phyloP scores from a whole-genome alignment of 1,140 invertebrate species.

The Heliconius eleuchia region DNA sequence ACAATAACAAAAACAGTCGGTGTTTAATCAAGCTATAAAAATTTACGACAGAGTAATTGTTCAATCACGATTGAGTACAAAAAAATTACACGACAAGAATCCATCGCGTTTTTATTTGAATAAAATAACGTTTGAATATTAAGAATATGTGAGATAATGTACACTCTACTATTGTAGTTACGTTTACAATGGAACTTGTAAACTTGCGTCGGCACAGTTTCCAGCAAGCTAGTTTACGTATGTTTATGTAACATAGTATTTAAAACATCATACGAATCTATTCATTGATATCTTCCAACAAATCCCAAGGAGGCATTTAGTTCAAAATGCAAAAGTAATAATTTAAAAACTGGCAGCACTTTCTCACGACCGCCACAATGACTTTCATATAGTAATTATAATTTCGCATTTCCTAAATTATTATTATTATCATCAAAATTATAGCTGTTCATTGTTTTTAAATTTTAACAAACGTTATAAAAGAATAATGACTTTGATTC shows the following conservation, averaged over 20 bases:
- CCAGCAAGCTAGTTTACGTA: conserved; percentile 47
- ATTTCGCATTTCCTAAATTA: conserved; percentile 1
- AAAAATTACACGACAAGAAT: conserved; percentile 25
- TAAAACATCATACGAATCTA: neutral
- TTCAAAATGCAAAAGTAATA: conserved; percentile 21
- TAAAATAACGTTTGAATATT: conserved; percentile 25
- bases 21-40: neutral
- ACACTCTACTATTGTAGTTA: conserved; percentile 29
- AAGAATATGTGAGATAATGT: conserved; percentile 43
- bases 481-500: too few species aligned
- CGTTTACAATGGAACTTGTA: conserved; percentile 51
- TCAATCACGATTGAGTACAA: conserved; percentile 23
- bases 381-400: conserved; percentile 1
- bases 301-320: conserved; percentile 28
- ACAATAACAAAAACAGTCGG: neutral
- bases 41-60: conserved; percentile 25
- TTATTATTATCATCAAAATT: too few species aligned
- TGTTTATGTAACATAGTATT: conserved; percentile 56
- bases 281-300: conserved; percentile 35
- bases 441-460: too few species aligned
- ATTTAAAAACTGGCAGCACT: conserved; percentile 26
- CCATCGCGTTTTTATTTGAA: conserved; percentile 15
- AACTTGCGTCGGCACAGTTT: conserved; percentile 54
- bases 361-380: conserved; percentile 16
- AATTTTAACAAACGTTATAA: too few species aligned